Evolutionary conservation across 23 tunicate species (phyloP).

Genomic region (Trididemnum clinides): DNA sequence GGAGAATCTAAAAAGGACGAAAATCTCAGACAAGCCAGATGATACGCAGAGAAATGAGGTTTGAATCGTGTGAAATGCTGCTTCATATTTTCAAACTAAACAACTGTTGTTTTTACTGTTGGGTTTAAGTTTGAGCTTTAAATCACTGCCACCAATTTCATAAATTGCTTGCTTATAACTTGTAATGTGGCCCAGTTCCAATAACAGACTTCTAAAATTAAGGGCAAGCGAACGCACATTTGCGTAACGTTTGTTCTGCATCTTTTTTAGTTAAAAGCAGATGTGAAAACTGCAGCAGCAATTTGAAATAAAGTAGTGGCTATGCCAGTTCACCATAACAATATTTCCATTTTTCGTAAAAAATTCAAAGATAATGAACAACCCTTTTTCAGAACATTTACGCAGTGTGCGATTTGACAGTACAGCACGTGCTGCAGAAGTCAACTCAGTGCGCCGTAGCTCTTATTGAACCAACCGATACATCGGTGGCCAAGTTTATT

Average conservation of each 20-base stretch:
- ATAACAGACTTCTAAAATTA: too few relatives aligned
- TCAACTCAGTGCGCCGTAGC: slow-evolving; percentile 84
- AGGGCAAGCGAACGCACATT: too few relatives aligned
- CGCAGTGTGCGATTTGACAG: slow-evolving; percentile 84
- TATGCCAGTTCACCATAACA: too few relatives aligned
- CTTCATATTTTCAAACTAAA: too few relatives aligned
- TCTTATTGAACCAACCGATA: slow-evolving; percentile 77
- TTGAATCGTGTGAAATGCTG: background rate
- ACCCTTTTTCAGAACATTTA: slow-evolving; percentile 60
- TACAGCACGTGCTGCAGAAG: slow-evolving; percentile 63
- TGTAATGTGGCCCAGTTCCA: too few relatives aligned
- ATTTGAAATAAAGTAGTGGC: background rate
- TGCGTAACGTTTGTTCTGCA: too few relatives aligned
- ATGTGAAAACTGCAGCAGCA: background rate
- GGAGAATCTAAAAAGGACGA: slow-evolving; percentile 61
- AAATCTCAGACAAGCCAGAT: slow-evolving; percentile 38
- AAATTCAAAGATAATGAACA: background rate
- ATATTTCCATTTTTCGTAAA: background rate
- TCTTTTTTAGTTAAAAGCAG: too few relatives aligned
- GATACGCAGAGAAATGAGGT: slow-evolving; percentile 71
- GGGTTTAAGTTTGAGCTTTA: background rate
- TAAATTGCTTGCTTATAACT: background rate
- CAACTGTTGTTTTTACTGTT: too few relatives aligned
- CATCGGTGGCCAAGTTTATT: slow-evolving; percentile 57
- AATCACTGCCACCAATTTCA: background rate